Evolutionary conservation across 2,797 vertebrate genomes (phyloP).

Genomic region (Clarias fuscus): DNA sequence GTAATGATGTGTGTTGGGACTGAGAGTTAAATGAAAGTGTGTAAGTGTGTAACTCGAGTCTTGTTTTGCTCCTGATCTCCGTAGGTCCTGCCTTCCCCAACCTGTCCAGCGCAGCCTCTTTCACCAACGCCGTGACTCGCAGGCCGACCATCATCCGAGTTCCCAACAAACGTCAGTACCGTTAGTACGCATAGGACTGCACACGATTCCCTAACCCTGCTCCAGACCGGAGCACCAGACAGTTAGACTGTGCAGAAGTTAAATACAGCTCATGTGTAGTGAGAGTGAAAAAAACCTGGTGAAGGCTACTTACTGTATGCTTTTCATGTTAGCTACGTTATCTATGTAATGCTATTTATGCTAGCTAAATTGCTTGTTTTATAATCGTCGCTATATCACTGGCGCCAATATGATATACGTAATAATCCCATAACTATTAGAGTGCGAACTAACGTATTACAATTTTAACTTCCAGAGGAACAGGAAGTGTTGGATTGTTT

Average conservation of each 20-base stretch:
- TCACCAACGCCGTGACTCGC: slow-evolving; percentile 59
- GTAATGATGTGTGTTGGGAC: not conserved
- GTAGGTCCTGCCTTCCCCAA: slow-evolving; percentile 67
- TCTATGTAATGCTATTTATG: too few species aligned
- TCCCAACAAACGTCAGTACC: slow-evolving; percentile 73
- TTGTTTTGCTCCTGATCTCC: slow-evolving; percentile 10
- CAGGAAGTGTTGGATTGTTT: slow-evolving; percentile 68
- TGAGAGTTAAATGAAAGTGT: not conserved
- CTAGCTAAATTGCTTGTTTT: not conserved
- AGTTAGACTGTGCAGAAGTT: not conserved
- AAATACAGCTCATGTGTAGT: not conserved
- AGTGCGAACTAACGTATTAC: not conserved
- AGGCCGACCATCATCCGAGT: slow-evolving; percentile 95
- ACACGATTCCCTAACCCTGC: not conserved
- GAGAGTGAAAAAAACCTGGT: not conserved
- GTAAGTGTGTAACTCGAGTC: not conserved
- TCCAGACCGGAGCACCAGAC: not conserved
- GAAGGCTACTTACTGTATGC: not conserved
- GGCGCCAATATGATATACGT: not conserved
- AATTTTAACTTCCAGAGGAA: slow-evolving; percentile 64
- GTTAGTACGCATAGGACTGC: not conserved
- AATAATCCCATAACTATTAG: not conserved
- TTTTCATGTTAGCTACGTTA: not conserved
- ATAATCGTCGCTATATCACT: too few species aligned
- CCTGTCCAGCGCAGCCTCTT: slow-evolving; percentile 65